phyloP scores from a whole-genome alignment of 2,113 vertebrate species.

The Psilopogon haemacephalus region DNA sequence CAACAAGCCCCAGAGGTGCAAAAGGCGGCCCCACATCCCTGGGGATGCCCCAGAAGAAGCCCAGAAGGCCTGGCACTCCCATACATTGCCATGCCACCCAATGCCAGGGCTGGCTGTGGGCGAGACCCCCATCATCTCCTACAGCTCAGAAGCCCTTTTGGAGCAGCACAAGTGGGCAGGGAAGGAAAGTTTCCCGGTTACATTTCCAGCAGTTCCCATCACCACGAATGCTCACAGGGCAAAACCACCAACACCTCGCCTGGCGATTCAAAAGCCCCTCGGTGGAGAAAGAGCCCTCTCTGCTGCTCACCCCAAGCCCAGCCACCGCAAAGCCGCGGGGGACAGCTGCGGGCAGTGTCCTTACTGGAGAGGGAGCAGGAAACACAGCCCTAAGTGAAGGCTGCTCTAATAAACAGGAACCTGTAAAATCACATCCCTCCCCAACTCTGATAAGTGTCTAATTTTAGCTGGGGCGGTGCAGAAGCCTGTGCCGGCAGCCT shows the following conservation, averaged over 20 bases:
- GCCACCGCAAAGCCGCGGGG: not conserved
- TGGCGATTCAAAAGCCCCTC: not conserved
- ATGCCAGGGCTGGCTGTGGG: rapidly evolving
- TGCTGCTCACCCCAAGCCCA: not conserved
- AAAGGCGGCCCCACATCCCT: not conserved
- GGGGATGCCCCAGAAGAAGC: not conserved
- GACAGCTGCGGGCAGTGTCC: not conserved
- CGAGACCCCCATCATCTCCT: not conserved
- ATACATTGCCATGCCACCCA: not conserved
- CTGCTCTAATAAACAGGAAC: constrained; percentile 73
- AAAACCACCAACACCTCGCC: not conserved
- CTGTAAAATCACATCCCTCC: constrained; percentile 73
- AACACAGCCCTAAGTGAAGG: not conserved
- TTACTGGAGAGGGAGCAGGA: not conserved
- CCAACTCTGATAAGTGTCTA: constrained; percentile 50
- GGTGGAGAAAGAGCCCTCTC: not conserved
- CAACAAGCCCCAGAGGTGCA: not conserved
- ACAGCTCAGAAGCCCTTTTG: rapidly evolving
- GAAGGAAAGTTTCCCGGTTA: rapidly evolving
- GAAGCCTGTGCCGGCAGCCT: not conserved
- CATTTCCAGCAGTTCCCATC: not conserved
- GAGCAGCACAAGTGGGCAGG: rapidly evolving
- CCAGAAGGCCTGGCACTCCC: not conserved
- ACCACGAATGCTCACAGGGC: rapidly evolving
- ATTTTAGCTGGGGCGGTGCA: constrained; percentile 61